Evolutionary conservation across 2,113 vertebrate genomes (phyloP), one percentile per base, ranked within the genome.

Genomic region (Cyanistes caeruleus): DNA sequence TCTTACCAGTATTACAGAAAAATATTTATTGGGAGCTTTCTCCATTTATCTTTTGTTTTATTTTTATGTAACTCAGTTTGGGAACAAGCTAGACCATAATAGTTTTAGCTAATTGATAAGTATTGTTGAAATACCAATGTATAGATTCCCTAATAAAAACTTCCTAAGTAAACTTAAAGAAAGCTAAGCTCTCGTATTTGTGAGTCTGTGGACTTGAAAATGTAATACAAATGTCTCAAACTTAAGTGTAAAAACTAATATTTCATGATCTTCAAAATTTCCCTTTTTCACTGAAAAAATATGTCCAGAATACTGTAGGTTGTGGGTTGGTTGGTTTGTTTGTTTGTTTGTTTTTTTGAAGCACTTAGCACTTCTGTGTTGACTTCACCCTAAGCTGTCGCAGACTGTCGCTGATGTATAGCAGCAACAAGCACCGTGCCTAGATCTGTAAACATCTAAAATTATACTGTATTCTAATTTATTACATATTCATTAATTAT

Each of bases 401-500:
- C 69, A 93, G 51, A 43, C 59, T 80, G 64, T 92, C 80, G 76
- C 89, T 96, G 91, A 83, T 81, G 22, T 73, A 73, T 25, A 85
- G 52, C 68, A 94, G 48, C 72, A 90, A 33, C 72, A 85, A 64
- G 39, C 1, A 0, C 37, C 9, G 16, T 2, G 11, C 81, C 49
- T 90, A 70, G 67, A 53, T 81, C 39, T 85, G 33, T 73, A 94
- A 95, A 55, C 43, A 77, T 69, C 76, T 90, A 35, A 93, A 94
- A 74, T 75, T 28, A 30, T 10, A 44, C 41, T 48, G 48, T 86
- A 70, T 87, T 93, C 17, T 65, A 78, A 79, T 91, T 77, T 79
- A 60, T 94, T 93, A 8, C 56, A 53, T 82, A 41, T 64, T 75
- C 30, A 64, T 81, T 87, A 90, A 60, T 89, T 68, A 62, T 53